Evolutionary conservation across 2,888 invertebrate species (phyloP), one percentile per base, ranked within the genome.

Genomic region (Lacanobia wlatinum): DNA sequence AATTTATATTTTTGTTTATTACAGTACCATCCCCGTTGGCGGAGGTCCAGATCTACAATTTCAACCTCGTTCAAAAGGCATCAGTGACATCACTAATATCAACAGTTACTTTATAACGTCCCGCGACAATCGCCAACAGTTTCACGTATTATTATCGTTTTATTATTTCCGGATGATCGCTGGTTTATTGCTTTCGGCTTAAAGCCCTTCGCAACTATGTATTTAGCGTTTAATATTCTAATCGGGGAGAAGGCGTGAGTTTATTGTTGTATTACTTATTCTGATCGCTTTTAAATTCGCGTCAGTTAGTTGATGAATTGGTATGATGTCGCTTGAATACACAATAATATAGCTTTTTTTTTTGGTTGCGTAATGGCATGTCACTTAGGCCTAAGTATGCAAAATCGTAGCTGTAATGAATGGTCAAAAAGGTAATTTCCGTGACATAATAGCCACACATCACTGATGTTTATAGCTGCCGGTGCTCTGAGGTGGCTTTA

Each of bases 111-210:
- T 71, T 74, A 82, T 73, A 78, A 78, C 70, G 73, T 80, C 74
- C 70, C 34, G 50, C 61, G 53, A 73, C 79, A 71, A 88, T 89
- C 87, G 85, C 83, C 73, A 88, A 83, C 66, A 85, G 84, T 87
- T 89, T 88, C 90, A 89, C 88, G 86, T 89, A 76, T 83, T 67
- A 58, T 53, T 80, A 81, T 84, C 71, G 70, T 87, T 93, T 94
- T 92, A 94, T 90, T 89, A 87, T 92, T 92, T 94, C 93, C 93
- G 87, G 89, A 83, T 68, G 86, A 85, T 85, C 87, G 87, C 88
- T 88, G 84, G 87, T 91, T 92, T 92, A 92, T 90, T 86, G 79
- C 86, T 84, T 76, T 70, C 61, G 73, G 73, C 84, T 83, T 81
- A 82, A 78, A 84, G 79, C 78, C 75, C 76, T 84, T 87, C 74